These are phyloP conservation scores for Copsychus sechellarum DNA, from an alignment of 2,113 vertebrate genomes.

Conservation along the genomic window DNA sequence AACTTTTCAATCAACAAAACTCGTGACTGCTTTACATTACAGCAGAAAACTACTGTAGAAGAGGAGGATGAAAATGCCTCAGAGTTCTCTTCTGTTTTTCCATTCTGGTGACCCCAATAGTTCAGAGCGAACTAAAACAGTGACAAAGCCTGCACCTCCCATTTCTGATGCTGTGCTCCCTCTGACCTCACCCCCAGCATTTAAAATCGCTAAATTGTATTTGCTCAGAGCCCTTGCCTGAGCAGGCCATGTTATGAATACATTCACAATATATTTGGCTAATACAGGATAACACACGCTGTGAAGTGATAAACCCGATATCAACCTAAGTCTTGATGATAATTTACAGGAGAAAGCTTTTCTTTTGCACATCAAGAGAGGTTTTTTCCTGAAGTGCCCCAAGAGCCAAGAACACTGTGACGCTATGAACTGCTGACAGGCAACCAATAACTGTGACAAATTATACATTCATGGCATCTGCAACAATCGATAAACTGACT, in stretches of 20 bases:
- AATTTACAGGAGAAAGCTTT: background rate
- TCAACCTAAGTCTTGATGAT: background rate
- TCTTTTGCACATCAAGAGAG: background rate
- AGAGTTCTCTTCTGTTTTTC: background rate
- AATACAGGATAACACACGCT: background rate
- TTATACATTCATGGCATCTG: slow-evolving; percentile 39
- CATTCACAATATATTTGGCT: background rate
- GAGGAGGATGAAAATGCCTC: background rate
- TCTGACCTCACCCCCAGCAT: background rate
- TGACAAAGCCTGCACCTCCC: background rate
- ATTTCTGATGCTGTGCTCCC: background rate
- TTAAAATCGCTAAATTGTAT: background rate
- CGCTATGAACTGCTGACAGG: background rate
- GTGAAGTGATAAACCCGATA: background rate
- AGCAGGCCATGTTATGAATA: background rate
- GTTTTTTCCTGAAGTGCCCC: slow-evolving; percentile 5
- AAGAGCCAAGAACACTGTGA: background rate
- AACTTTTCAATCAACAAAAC: background rate
- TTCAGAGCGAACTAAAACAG: background rate
- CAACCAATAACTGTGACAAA: slow-evolving; percentile 61
- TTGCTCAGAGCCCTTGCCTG: background rate
- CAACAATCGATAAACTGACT: slow-evolving; percentile 56
- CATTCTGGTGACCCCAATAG: background rate
- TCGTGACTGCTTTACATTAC: background rate
- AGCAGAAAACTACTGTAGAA: background rate